Evolutionary conservation across 1,140 invertebrate genomes (phyloP), one percentile per base, ranked within the genome.

Genomic region (Danaus melanippus): DNA sequence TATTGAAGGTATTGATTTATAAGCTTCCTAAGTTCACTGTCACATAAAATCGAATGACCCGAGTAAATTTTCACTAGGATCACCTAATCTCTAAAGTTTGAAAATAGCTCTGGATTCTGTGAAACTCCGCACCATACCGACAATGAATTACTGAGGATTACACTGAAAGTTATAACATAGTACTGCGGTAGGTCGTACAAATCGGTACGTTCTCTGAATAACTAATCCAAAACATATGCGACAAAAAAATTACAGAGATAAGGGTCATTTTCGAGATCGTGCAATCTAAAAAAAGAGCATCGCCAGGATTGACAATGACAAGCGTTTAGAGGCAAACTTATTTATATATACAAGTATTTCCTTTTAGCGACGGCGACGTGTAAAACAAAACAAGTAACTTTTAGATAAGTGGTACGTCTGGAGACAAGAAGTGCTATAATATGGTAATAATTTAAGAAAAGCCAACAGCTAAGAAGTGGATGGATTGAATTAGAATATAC

Each of bases 331-430:
- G 69, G 68, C 59, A 21, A 46, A 70, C 76, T 81, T 86, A 83
- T 86, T 86, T 86, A 84, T 86, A 76, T 79, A 64, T 76, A 86
- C 83, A 86, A 74, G 81, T 69, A 77, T 86, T 86, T 67, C 81
- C 81, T 86, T 80, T 86, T 86, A 86, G 78, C 76, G 72, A 71
- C 71, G 69, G 50, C 56, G 52, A 53, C 53, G 59, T 67, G 60
- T 66, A 64, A 72, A 62, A 80, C 74, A 72, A 77, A 82, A 85
- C 78, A 78, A 83, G 68, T 60, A 76, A 71, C 67, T 81, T 78
- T 76, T 79, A 80, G 79, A 86, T 86, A 84, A 81, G 73, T 77
- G 74, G 72, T 74, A 66, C 58, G 64, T 67, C 52, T 55, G 50
- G 51, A 61, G 63, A 66, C 64, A 69, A 67, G 67, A 53, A 64